These are phyloP conservation scores for Lagorchestes hirsutus DNA, from an alignment of 2,797 vertebrate genomes.

Conservation along the genomic window DNA sequence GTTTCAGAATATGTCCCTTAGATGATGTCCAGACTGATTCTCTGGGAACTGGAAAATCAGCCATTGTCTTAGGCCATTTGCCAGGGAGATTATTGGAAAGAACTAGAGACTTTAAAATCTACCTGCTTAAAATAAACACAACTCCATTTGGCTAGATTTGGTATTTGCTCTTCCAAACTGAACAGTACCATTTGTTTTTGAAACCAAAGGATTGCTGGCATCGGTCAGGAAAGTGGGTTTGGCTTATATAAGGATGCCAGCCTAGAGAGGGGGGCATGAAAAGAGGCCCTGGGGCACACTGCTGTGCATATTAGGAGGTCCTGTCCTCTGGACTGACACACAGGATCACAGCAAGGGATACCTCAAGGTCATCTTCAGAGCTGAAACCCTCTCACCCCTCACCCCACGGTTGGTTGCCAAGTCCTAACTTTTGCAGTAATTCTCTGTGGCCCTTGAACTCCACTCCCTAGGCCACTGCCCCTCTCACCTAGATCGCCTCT, in stretches of 20 bases:
- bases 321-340: neutral
- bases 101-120: neutral
- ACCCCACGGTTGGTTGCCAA: neutral
- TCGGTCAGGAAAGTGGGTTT: neutral
- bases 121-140: slow-evolving; percentile 6
- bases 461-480: neutral
- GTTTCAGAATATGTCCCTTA: slow-evolving; percentile 48
- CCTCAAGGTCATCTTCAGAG: neutral
- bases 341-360: neutral
- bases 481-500: neutral
- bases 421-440: neutral
- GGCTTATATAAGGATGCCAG: neutral
- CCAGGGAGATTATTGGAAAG: neutral
- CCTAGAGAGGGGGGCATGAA: neutral
- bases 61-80: neutral
- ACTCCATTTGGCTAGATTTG: neutral
- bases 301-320: neutral
- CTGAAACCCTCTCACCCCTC: neutral
- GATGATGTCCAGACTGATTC: neutral
- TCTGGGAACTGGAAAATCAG: neutral
- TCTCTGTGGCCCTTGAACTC: neutral
- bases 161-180: neutral
- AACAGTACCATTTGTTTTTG: neutral
- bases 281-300: neutral
- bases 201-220: neutral